Conservation (phyloP, 2,113 vertebrate species). For the Geococcyx californianus region DNA sequence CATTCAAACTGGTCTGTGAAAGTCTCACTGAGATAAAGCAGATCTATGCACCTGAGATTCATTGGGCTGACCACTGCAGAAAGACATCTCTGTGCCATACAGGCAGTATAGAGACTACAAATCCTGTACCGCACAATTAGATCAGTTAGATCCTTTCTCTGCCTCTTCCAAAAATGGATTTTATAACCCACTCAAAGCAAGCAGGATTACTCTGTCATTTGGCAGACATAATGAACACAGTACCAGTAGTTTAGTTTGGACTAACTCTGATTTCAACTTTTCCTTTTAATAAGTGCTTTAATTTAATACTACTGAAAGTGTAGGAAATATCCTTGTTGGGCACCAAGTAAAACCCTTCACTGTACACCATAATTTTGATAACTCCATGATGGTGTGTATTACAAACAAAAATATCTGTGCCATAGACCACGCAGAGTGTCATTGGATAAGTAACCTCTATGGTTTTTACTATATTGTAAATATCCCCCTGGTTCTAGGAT, state of each 20-base stretch:
- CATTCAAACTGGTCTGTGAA: not conserved
- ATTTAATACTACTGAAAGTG: not conserved
- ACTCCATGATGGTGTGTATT: not conserved
- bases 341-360: not conserved
- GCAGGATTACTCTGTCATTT: not conserved
- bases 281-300: not conserved
- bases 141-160: not conserved
- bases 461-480: not conserved
- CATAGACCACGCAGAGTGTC: not conserved
- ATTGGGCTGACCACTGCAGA: not conserved
- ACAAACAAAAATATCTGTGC: not conserved
- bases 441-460: not conserved
- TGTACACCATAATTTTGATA: not conserved
- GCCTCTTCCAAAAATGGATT: not conserved
- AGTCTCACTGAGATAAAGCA: not conserved
- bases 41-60: not conserved
- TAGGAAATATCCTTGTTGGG: not conserved
- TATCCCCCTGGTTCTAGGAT: not conserved
- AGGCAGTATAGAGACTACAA: not conserved
- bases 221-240: not conserved
- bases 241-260: not conserved
- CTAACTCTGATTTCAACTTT: not conserved
- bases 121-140: not conserved
- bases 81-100: not conserved
- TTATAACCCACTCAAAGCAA: not conserved